Evolutionary conservation across 2,888 invertebrate species (phyloP).

Genomic region (Bugula neritina): DNA sequence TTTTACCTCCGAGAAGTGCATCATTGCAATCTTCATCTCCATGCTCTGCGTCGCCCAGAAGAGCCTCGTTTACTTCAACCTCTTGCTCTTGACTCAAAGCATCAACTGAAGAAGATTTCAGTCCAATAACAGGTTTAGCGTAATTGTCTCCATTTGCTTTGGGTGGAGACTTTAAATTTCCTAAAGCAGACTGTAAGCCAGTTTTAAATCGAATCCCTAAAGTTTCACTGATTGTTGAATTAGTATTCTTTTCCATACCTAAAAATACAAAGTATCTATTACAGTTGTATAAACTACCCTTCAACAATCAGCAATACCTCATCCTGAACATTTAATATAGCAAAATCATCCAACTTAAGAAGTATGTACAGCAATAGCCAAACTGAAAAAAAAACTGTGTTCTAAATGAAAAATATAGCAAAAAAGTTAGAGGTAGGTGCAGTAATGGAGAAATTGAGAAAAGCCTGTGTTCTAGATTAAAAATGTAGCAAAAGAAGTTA

Average conservation of each 20-base stretch:
- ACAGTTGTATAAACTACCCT: too few species aligned
- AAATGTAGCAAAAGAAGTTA: too few species aligned
- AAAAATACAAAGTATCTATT: too few species aligned
- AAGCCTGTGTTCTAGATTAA: too few species aligned
- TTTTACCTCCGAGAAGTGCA: not conserved
- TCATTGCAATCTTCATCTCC: conserved; percentile 4
- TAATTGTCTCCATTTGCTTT: not conserved
- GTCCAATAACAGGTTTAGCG: not conserved
- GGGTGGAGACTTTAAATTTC: not conserved
- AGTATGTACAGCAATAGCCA: too few species aligned
- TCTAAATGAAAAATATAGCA: too few species aligned
- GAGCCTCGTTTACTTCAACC: not conserved
- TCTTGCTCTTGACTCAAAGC: not conserved
- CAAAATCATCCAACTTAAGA: too few species aligned
- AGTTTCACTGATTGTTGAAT: not conserved
- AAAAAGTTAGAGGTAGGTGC: too few species aligned
- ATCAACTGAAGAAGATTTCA: not conserved
- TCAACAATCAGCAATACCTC: too few species aligned
- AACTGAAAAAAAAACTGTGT: too few species aligned
- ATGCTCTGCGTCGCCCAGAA: conserved; percentile 9
- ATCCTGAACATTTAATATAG: too few species aligned
- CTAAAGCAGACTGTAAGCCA: conserved; percentile 1
- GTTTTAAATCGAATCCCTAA: not conserved
- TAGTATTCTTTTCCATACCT: not conserved
- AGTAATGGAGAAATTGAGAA: too few species aligned